Conservation (phyloP, 2,113 vertebrate species). For the Oplegnathus fasciatus region DNA sequence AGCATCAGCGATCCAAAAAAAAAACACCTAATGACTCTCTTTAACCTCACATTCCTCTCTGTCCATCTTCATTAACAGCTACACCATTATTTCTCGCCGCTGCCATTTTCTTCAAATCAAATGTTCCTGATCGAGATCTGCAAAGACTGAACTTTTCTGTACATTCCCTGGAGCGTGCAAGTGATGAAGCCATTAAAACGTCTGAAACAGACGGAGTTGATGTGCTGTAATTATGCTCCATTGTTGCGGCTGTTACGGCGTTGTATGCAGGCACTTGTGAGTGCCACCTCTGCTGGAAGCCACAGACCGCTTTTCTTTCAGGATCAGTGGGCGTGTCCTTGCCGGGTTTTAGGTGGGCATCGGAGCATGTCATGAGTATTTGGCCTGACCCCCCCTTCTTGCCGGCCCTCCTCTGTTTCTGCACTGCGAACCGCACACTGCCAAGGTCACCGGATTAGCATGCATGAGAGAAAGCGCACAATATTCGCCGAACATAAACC, state of each 20-base stretch:
- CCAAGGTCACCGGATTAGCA: constrained; percentile 78
- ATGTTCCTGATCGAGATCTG: constrained; percentile 60
- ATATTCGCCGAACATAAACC: constrained; percentile 63
- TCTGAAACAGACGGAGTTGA: constrained; percentile 62
- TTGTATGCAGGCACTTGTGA: constrained; percentile 69
- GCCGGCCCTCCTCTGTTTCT: constrained; percentile 49
- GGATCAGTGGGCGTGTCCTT: constrained; percentile 73
- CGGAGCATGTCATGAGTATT: constrained; percentile 71
- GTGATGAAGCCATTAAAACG: constrained; percentile 68
- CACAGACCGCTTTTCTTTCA: constrained; percentile 67
- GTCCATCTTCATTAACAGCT: constrained; percentile 69
- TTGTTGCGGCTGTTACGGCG: constrained; percentile 60
- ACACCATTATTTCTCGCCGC: constrained; percentile 38
- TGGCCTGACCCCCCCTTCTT: constrained; percentile 43
- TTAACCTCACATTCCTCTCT: constrained; percentile 68
- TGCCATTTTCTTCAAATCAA: constrained; percentile 71
- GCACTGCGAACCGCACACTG: constrained; percentile 60
- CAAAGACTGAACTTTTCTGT: constrained; percentile 69
- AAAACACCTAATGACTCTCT: constrained; percentile 39
- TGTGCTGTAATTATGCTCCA: constrained; percentile 72
- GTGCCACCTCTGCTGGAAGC: constrained; percentile 76
- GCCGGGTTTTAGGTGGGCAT: constrained; percentile 68
- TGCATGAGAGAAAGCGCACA: constrained; percentile 76
- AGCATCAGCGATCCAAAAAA: constrained; percentile 9
- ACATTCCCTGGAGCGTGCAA: constrained; percentile 70